Percentiles rank a stretch among this genome's conserved stretches.
Evolutionary conservation across 2,888 invertebrate species (phyloP).

Genomic region (Girardia tigrina): DNA sequence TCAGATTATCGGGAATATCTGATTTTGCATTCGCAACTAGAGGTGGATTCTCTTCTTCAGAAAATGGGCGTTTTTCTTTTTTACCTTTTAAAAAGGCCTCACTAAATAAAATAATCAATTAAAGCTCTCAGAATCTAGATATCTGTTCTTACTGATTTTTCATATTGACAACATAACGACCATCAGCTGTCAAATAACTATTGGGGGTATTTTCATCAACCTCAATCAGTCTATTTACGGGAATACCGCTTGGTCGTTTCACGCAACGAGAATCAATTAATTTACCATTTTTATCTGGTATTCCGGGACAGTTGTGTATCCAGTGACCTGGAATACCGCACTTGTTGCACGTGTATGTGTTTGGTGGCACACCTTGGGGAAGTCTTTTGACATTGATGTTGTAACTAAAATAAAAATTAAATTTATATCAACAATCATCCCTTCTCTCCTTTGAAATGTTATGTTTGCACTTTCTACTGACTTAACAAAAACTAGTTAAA

Average conservation of each 20-base stretch:
- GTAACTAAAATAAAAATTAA: neutral
- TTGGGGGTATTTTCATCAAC: neutral
- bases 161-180: slow-evolving; percentile 8
- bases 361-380: neutral
- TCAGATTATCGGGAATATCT: neutral
- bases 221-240: neutral
- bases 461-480: too few species aligned
- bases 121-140: too few species aligned
- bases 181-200: neutral
- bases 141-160: slow-evolving; percentile 18
- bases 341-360: neutral
- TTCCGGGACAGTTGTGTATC: neutral
- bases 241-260: neutral
- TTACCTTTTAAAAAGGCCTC: neutral
- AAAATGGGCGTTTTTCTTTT: slow-evolving; percentile 4
- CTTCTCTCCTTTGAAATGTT: too few species aligned
- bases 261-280: neutral
- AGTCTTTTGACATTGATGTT: neutral
- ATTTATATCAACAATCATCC: too few species aligned
- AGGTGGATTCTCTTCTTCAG: neutral
- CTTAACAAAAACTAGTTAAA: too few species aligned
- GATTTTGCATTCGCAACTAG: neutral
- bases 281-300: neutral
- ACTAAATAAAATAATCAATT: too few species aligned
- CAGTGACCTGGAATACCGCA: neutral